A percentile compares a stretch with the other conserved stretches of the same genome.
Evolutionary conservation across 2,888 invertebrate species (phyloP).

Genomic region (Apodemia mormo): DNA sequence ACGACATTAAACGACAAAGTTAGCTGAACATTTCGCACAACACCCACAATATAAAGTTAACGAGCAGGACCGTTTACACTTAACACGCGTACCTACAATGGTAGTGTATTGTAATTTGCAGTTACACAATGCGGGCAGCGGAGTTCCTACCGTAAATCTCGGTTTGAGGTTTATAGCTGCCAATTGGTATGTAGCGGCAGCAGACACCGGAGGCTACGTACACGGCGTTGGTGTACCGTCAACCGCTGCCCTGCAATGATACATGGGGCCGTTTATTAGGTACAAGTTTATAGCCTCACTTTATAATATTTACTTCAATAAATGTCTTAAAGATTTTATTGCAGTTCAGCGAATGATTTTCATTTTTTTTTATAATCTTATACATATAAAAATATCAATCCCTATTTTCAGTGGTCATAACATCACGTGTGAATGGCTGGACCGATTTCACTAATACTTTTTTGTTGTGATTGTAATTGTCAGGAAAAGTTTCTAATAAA

Average conservation of each 20-base stretch:
- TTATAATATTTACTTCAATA: not conserved
- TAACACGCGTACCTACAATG: not conserved
- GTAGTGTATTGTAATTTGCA: constrained; percentile 8
- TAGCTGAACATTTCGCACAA: not conserved
- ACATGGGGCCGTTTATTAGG: not conserved
- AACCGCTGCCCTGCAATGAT: constrained; percentile 6
- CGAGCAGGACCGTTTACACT: not conserved
- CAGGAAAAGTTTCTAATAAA: too few species aligned
- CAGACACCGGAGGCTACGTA: not conserved
- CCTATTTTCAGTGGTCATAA: too few species aligned
- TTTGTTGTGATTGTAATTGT: too few species aligned
- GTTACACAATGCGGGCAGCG: not conserved
- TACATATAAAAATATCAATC: too few species aligned
- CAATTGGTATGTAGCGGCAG: constrained; percentile 8
- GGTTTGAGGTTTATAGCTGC: constrained; percentile 9
- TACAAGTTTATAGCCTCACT: not conserved
- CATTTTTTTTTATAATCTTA: too few species aligned
- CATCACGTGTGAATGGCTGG: too few species aligned
- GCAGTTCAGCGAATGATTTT: too few species aligned
- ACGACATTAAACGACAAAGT: not conserved
- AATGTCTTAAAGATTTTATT: not conserved
- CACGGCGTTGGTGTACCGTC: not conserved
- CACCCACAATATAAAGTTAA: not conserved
- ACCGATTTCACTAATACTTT: too few species aligned
- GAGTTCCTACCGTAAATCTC: constrained; percentile 8